Evolutionary conservation across 2,797 vertebrate genomes (phyloP), one percentile per base, ranked within the genome.

Genomic region (Molossus molossus): DNA sequence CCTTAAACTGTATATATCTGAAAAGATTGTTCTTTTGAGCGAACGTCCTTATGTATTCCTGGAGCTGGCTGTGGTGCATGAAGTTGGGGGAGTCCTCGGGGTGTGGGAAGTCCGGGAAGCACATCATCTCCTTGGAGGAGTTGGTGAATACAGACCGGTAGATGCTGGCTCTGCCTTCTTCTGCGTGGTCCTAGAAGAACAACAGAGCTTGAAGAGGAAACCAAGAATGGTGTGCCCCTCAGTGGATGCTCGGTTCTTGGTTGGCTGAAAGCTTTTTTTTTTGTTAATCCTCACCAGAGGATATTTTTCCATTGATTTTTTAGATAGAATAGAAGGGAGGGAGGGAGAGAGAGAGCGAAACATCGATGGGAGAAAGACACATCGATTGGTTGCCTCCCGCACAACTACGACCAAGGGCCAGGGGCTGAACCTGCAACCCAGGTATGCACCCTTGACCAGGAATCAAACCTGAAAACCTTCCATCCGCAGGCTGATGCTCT

Each of bases 51-150:
- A 99, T 98, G 97, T 99, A 99, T 14, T 99, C 98, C 97, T 99
- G 98, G 97, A 99, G 98, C 72, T 98, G 97, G 65, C 98, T 94
- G 94, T 99, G 98, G 97, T 99, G 99, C 99, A 99, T 99, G 95
- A 90, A 99, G 97, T 99, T 99, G 69, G 99, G 99, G 89, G 98
- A 99, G 65, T 99, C 98, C 0, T 98, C 98, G 0, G 99, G 99
- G 81, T 99, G 99, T 11, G 99, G 99, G 45, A 98, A 99, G 91
- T 99, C 99, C 0, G 99, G 98, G 97, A 96, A 99, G 91, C 98
- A 99, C 98, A 99, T 99, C 99, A 99, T 99, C 98, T 99, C 99
- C 97, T 99, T 99, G 97, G 99, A 99, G 53, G 99, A 99, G 98
- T 99, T 99, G 97, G 99, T 99, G 96, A 99, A 99, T 79, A 99